Percentiles rank a stretch among this genome's conserved stretches.
Conservation (phyloP, 2,113 vertebrate species). For the Paradoxurus hermaphroditus region DNA sequence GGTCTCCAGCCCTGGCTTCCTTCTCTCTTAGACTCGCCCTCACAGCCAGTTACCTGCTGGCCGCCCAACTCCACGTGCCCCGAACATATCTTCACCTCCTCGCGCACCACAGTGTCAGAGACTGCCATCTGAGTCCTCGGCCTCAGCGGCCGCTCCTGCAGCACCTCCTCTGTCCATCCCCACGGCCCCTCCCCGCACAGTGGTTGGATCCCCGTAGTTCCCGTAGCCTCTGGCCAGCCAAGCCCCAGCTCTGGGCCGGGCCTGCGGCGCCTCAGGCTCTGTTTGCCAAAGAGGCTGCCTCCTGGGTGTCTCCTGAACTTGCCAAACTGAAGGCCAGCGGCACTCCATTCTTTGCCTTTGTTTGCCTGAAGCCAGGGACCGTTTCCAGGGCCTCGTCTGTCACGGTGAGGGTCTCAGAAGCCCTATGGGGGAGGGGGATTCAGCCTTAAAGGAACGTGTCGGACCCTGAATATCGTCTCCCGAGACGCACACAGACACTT, state of each 20-base stretch:
- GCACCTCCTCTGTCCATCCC: not conserved
- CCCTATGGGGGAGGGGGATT: not conserved
- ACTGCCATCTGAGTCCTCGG: not conserved
- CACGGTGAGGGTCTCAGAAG: not conserved
- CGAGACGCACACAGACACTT: accelerated
- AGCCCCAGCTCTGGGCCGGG: not conserved
- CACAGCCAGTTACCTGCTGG: not conserved
- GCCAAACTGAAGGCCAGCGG: not conserved
- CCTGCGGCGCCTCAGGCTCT: accelerated
- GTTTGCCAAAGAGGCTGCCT: not conserved
- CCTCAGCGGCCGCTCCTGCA: not conserved
- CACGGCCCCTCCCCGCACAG: accelerated
- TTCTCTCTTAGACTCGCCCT: not conserved
- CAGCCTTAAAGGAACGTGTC: not conserved
- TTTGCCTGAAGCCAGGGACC: not conserved
- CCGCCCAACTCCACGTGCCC: accelerated
- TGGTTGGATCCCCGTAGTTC: not conserved
- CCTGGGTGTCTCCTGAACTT: not conserved
- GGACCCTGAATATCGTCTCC: not conserved
- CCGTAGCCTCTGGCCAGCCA: not conserved
- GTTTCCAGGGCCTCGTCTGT: not conserved
- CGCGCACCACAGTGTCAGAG: accelerated
- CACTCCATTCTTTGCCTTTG: not conserved
- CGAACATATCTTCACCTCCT: not conserved
- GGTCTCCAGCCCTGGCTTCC: not conserved